A percentile compares a stretch with the other conserved stretches of the same genome.
Conservation (phyloP, 2,888 invertebrate genomes). For the Erpobdella octoculata region DNA sequence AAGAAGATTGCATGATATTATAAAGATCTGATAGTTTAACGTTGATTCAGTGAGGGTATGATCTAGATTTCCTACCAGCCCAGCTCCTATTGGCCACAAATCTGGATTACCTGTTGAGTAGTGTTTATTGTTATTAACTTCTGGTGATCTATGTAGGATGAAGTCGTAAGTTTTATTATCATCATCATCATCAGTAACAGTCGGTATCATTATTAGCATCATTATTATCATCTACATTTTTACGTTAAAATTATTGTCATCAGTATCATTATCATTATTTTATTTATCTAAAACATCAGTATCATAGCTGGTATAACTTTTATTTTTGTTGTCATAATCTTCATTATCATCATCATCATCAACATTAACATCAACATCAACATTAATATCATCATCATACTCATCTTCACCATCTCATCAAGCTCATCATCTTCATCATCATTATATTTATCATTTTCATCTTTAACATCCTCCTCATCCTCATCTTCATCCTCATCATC, state of each 20-base stretch:
- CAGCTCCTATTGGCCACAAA: no score
- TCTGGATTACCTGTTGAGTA: no score
- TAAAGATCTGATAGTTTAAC: no score
- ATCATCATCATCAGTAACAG: conserved; percentile 16
- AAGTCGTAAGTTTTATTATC: not conserved
- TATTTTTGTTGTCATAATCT: not conserved
- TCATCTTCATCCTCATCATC: not conserved
- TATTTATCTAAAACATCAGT: not conserved
- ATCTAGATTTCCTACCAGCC: no score
- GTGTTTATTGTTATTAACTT: no score
- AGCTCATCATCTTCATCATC: conserved; percentile 58
- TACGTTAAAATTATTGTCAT: not conserved
- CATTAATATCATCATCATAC: conserved; percentile 7
- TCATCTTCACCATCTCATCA: not conserved
- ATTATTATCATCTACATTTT: not conserved
- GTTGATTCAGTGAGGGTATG: no score
- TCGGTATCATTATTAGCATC: not conserved
- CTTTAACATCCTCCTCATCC: conserved; percentile 23
- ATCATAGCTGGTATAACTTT: not conserved
- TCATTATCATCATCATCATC: conserved; percentile 17
- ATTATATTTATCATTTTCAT: conserved; percentile 58
- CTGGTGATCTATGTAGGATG: not conserved
- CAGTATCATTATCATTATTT: not conserved
- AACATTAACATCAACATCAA: conserved; percentile 9
- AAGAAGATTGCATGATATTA: no score